These are phyloP conservation scores for Thera britannica DNA, from an alignment of 2,888 invertebrate species.

Conservation along the genomic window DNA sequence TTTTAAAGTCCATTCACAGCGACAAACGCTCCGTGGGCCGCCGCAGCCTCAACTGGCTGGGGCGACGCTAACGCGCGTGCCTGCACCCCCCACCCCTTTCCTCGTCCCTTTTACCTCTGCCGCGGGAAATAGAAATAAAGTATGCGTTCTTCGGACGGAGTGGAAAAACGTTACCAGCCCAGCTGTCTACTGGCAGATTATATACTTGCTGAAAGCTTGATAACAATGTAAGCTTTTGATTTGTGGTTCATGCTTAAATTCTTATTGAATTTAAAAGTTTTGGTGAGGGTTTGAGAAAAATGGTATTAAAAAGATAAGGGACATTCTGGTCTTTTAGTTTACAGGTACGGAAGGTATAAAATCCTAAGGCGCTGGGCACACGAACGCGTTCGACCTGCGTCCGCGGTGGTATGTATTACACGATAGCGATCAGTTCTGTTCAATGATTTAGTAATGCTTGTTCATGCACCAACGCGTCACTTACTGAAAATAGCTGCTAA, in stretches of 20 bases:
- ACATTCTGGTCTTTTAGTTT: not conserved
- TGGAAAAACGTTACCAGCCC: conserved; percentile 71
- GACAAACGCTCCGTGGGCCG: conserved; percentile 64
- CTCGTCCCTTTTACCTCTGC: conserved; percentile 72
- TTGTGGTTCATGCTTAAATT: not conserved
- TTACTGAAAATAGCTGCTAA: too few species aligned
- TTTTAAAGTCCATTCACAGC: conserved; percentile 43
- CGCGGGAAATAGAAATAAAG: conserved; percentile 83
- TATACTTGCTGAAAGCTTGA: conserved; percentile 33
- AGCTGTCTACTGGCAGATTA: conserved; percentile 60
- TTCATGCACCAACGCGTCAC: too few species aligned
- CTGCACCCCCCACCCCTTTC: conserved; percentile 62
- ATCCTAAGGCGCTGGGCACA: too few species aligned
- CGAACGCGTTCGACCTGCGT: too few species aligned
- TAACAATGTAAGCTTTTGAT: conserved; percentile 4
- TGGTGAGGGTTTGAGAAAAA: not conserved
- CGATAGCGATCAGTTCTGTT: too few species aligned
- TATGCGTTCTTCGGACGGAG: conserved; percentile 74
- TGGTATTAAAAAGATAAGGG: not conserved
- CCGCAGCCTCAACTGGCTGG: conserved; percentile 82
- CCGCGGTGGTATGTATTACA: too few species aligned
- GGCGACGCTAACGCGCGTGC: conserved; percentile 81
- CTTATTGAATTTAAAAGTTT: not conserved
- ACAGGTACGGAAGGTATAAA: too few species aligned
- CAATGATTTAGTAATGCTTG: too few species aligned